Evolutionary conservation across 2,797 vertebrate species (phyloP), one percentile per base, ranked within the genome.

Genomic region (Chrysocyon brachyurus): DNA sequence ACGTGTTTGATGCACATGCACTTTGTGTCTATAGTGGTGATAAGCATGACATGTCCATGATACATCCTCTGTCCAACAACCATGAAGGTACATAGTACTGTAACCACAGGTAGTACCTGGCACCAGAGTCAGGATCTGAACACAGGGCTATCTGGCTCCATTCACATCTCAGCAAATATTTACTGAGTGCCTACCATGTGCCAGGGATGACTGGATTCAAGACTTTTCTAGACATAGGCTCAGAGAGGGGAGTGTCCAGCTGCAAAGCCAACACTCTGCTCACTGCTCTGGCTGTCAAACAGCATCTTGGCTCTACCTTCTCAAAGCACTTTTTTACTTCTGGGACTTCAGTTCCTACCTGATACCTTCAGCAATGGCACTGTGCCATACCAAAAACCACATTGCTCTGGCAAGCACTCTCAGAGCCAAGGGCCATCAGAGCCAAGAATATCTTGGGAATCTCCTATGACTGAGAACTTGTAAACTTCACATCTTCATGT

Each of bases 101-200:
- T 59, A 54, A 68, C 21, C 61, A 28, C 15, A 63, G 4, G 26
- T 52, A 6, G 31, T 3, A 56, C 6, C 68, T 82, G 70, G 19
- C 19, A 24, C n/a, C 52, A n/a, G 63, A 94, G 52, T 22, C 40
- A 40, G 78, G 46, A 77, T 94, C 59, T 64, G 36, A 88, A 91
- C 33, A 59, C 12, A 3, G 40, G 40, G 28, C 21, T 70, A 26
- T 8, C 59, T 61, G 57, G 26, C 17, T 90, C 40, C 49, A 77
- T 57, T 63, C 19, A 72, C 7, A 78, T 40, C 12, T 86, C 49
- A 70, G 31, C 14, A 75, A 57, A 59, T 36, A 81, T 16, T 87
- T 19, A 63, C 72, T 10, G 16, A 77, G 49, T 1, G 5, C 24
- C 61, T 17, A 12, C 7, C 36, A 56, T 0, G 0, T 63, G 17